A percentile compares a stretch with the other conserved stretches of the same genome.
Evolutionary conservation across 2,113 vertebrate genomes (phyloP).

Genomic region (Strigops habroptila): DNA sequence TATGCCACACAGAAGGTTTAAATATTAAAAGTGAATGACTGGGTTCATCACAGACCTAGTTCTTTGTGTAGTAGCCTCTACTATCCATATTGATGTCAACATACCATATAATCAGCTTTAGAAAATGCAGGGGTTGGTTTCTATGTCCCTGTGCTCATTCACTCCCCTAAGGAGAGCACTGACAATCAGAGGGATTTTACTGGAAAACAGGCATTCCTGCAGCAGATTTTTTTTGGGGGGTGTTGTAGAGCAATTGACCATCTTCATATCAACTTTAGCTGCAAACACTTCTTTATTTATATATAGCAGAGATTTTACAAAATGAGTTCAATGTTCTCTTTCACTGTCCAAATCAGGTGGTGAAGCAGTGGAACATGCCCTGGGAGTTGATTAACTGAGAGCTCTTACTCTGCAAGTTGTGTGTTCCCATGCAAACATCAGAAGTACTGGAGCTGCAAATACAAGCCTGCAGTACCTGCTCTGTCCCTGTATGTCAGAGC

Average conservation of each 20-base stretch:
- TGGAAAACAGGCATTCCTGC: background rate
- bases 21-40: background rate
- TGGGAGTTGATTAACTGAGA: background rate
- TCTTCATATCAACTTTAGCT: background rate
- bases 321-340: background rate
- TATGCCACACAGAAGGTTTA: background rate
- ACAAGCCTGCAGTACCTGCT: background rate
- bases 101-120: slow-evolving; percentile 10
- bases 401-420: background rate
- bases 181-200: background rate
- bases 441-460: background rate
- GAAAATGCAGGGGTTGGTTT: background rate
- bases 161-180: background rate
- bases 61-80: background rate
- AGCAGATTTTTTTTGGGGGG: background rate
- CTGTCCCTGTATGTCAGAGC: background rate
- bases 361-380: background rate
- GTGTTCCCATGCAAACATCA: fast-evolving
- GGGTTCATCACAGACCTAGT: background rate
- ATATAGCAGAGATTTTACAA: background rate
- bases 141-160: background rate
- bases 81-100: background rate
- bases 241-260: background rate
- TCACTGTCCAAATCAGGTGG: background rate
- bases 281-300: background rate